A percentile compares a stretch with the other conserved stretches of the same genome.
Evolutionary conservation across 1,140 invertebrate species (phyloP).

Genomic region (Steinernema khuongi): DNA sequence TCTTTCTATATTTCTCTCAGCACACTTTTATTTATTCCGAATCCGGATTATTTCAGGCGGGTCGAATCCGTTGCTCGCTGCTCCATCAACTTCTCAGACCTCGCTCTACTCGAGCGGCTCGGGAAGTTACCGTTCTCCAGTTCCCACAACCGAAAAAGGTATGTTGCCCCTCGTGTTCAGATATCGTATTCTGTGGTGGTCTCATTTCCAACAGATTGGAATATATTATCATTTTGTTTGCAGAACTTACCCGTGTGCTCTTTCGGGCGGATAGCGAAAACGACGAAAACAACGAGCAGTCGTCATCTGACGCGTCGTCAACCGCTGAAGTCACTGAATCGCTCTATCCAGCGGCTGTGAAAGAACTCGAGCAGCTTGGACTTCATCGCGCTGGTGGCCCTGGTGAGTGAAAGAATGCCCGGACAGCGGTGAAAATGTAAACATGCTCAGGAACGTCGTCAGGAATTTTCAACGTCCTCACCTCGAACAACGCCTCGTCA

Average conservation of each 20-base stretch:
- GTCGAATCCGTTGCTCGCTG: not conserved
- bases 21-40: not conserved
- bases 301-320: conserved; percentile 10
- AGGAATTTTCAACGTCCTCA: conserved; percentile 3
- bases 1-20: too few relatives aligned
- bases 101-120: conserved; percentile 16
- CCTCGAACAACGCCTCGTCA: conserved; percentile 16
- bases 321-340: conserved; percentile 9
- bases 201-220: not conserved
- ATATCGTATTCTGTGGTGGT: not conserved
- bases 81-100: not conserved
- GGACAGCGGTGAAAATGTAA: not conserved
- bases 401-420: not conserved
- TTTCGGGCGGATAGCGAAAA: conserved; percentile 5
- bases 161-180: not conserved
- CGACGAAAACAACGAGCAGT: conserved; percentile 14
- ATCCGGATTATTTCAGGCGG: not conserved
- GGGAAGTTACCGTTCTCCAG: not conserved
- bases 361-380: not conserved
- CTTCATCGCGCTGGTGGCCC: conserved; percentile 3
- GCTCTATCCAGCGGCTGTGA: not conserved
- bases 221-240: not conserved
- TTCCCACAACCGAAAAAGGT: not conserved
- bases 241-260: not conserved
- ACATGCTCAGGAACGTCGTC: not conserved